Percentiles rank a stretch among this genome's conserved stretches.
phyloP scores from a whole-genome alignment of 1,140 invertebrate genomes.

The Bicyclus anynana region DNA sequence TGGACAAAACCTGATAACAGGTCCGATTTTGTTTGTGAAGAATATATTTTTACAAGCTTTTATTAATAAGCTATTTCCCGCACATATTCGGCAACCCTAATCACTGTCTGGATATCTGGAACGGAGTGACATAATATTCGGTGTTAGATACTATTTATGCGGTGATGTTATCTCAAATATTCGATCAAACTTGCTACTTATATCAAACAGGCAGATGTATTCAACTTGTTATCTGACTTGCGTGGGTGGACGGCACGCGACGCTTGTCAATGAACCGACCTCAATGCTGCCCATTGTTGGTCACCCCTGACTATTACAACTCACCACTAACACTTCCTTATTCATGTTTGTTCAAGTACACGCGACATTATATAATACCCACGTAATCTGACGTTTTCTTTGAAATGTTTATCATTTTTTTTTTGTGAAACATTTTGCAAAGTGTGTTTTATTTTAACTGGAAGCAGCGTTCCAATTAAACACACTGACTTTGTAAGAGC shows the following conservation, averaged over 20 bases:
- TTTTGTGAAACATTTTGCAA: no score
- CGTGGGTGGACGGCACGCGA: constrained; percentile 64
- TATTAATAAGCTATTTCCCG: no score
- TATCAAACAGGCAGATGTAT: constrained; percentile 68
- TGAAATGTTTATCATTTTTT: not conserved
- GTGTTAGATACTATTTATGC: constrained; percentile 13
- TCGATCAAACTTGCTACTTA: constrained; percentile 43
- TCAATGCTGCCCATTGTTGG: constrained; percentile 64
- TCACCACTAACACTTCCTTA: constrained; percentile 56
- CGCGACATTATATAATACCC: not conserved
- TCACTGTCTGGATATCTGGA: constrained; percentile 1
- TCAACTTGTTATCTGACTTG: constrained; percentile 67
- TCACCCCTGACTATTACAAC: constrained; percentile 49
- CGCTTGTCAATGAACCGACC: constrained; percentile 58
- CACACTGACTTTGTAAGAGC: no score
- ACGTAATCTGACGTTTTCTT: not conserved
- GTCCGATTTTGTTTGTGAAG: no score
- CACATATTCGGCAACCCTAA: not conserved
- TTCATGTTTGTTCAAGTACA: constrained; percentile 39
- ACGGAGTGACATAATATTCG: constrained; percentile 26
- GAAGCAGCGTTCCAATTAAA: no score
- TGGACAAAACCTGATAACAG: no score
- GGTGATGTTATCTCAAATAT: constrained; percentile 27
- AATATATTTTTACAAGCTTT: no score
- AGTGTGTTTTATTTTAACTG: no score